These are phyloP conservation scores for Miltochrista miniata DNA, from an alignment of 2,888 invertebrate species.

Conservation along the genomic window DNA sequence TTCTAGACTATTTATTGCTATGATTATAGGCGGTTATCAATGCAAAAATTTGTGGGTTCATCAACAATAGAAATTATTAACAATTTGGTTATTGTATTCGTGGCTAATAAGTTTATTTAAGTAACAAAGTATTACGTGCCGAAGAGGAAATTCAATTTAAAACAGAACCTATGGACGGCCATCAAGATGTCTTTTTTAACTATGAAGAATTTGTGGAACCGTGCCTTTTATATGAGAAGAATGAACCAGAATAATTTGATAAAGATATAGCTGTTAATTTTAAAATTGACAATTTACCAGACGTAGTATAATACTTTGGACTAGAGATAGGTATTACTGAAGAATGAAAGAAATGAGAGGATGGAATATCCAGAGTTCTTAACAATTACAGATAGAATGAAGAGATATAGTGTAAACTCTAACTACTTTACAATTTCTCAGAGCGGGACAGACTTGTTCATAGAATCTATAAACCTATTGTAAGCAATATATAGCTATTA, in stretches of 20 bases:
- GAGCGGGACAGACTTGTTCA: slow-evolving; percentile 67
- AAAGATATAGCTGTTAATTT: slow-evolving; percentile 35
- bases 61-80: slow-evolving; percentile 65
- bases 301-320: slow-evolving; percentile 22
- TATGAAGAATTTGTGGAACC: slow-evolving; percentile 38
- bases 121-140: slow-evolving; percentile 30
- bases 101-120: slow-evolving; percentile 21
- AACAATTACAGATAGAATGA: slow-evolving; percentile 36
- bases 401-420: slow-evolving; percentile 60
- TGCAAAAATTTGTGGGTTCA: slow-evolving; percentile 64
- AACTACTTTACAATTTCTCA: slow-evolving; percentile 50
- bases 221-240: slow-evolving; percentile 34
- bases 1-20: slow-evolving; percentile 82
- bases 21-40: slow-evolving; percentile 81
- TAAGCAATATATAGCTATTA: slow-evolving; percentile 33
- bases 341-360: slow-evolving; percentile 16
- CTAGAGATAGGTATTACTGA: slow-evolving; percentile 21
- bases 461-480: slow-evolving; percentile 29
- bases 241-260: slow-evolving; percentile 23
- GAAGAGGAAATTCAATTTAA: slow-evolving; percentile 38
- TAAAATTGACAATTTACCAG: slow-evolving; percentile 52
- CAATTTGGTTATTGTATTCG: slow-evolving; percentile 9
- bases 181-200: slow-evolving; percentile 46
- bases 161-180: slow-evolving; percentile 63
- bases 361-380: slow-evolving; percentile 15